These are phyloP conservation scores for Tetramorium parvispinum DNA, from an alignment of 1,140 invertebrate species.

Conservation along the genomic window DNA sequence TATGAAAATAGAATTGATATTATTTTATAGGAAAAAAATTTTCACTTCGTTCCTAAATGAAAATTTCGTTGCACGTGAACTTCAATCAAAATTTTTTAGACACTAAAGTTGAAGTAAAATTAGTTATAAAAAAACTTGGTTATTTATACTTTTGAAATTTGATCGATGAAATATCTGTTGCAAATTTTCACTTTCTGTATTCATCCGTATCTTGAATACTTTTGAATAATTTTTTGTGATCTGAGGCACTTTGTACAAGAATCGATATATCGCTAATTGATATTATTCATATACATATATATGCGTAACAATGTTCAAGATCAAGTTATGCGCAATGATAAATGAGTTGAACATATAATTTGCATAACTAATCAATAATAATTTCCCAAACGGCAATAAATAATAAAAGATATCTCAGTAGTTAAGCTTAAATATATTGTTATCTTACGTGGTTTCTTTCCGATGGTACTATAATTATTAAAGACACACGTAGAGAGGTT, in stretches of 20 bases:
- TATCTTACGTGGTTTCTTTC: constrained; percentile 40
- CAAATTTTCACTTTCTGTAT: background rate
- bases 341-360: background rate
- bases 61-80: background rate
- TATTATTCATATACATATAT: constrained; percentile 5
- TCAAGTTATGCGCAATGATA: background rate
- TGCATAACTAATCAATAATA: background rate
- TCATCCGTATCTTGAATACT: background rate
- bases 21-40: background rate
- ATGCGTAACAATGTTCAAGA: background rate
- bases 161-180: background rate
- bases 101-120: background rate
- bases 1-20: background rate
- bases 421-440: constrained; percentile 27
- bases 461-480: constrained; percentile 42
- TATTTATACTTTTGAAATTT: background rate
- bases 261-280: background rate
- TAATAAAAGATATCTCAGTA: background rate
- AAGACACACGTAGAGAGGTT: background rate
- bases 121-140: background rate
- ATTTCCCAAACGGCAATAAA: constrained; percentile 64
- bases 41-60: background rate
- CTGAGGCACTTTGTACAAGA: background rate
- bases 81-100: background rate
- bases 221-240: background rate